Evolutionary conservation across 2,113 vertebrate genomes (phyloP), one percentile per base, ranked within the genome.

Genomic region (Sitta europaea): DNA sequence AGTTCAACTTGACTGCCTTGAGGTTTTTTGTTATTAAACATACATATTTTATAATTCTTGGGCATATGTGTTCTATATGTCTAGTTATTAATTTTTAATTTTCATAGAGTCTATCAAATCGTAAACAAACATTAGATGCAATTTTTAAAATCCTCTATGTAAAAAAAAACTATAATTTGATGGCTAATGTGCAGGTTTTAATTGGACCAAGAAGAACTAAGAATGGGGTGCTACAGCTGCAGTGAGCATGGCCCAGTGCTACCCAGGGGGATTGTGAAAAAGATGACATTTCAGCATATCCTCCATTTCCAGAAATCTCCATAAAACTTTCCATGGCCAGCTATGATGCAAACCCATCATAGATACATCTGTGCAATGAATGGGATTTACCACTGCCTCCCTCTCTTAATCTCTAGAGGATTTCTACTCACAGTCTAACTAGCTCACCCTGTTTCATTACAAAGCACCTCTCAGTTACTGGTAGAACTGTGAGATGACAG

Each of bases 141-240:
- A 4, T 83, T 83, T 92, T 81, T 88, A 35, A 10, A 88, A 90
- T 80, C 63, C 57, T 38, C 7, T 21, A 9, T 29, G 25, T 86
- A 54, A 63, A 92, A 95, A 70, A 14, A 77, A 74, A 90, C 91
- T 43, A 88, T 47, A 42, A 76, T 58, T 83, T 74, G 74, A 90
- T 86, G n/a, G 77, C 58, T 63, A 71, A 77, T 0, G 0, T 36
- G 38, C 0, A 0, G 7, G 18, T 62, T 93, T 74, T 67, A 95
- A 80, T 28, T 2, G 3, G 31, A 21, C 29, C 45, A 62, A 59
- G 66, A 38, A 89, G 84, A 76, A 14, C 3, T 0, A 12, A 62
- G 25, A 43, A 66, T 59, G 35, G 20, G 31, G 3, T 68, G 76
- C 68, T 62, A 42, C 11, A 88, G 42, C 29, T 33, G 29, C 15